Percentiles rank a stretch among this genome's conserved stretches.
Evolutionary conservation across 2,797 vertebrate genomes (phyloP).

Genomic region (Hydrolagus colliei): DNA sequence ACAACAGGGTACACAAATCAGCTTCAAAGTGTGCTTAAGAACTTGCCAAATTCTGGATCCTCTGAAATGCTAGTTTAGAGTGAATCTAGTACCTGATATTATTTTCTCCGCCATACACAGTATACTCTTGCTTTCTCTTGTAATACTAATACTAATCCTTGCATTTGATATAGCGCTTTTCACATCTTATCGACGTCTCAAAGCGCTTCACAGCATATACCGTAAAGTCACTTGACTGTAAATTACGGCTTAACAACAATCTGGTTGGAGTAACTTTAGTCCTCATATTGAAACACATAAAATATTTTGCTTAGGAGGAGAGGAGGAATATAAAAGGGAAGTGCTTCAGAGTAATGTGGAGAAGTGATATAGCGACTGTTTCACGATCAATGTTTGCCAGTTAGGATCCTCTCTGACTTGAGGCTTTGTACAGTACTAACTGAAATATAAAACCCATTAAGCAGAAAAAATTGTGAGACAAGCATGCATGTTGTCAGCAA

Average conservation of each 20-base stretch:
- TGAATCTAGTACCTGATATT: too few relatives aligned
- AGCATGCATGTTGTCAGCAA: background rate
- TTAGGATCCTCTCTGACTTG: background rate
- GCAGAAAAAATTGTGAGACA: background rate
- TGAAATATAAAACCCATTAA: background rate
- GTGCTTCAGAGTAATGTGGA: background rate
- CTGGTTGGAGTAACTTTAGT: background rate
- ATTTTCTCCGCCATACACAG: too few relatives aligned
- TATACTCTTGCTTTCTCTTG: background rate
- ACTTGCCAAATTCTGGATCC: too few relatives aligned
- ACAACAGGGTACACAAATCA: too few relatives aligned
- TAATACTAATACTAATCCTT: too few relatives aligned
- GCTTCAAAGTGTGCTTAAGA: too few relatives aligned
- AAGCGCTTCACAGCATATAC: too few relatives aligned
- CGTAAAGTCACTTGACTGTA: too few relatives aligned
- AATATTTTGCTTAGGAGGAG: background rate
- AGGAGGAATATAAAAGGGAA: background rate
- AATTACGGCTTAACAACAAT: background rate
- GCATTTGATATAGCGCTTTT: too few relatives aligned
- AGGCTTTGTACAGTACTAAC: background rate
- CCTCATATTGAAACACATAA: background rate
- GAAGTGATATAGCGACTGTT: background rate
- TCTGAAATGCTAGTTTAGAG: too few relatives aligned
- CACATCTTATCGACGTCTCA: too few relatives aligned
- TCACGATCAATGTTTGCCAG: background rate